Evolutionary conservation across 2,888 invertebrate species (phyloP).

Genomic region (Eupithecia centaureata): DNA sequence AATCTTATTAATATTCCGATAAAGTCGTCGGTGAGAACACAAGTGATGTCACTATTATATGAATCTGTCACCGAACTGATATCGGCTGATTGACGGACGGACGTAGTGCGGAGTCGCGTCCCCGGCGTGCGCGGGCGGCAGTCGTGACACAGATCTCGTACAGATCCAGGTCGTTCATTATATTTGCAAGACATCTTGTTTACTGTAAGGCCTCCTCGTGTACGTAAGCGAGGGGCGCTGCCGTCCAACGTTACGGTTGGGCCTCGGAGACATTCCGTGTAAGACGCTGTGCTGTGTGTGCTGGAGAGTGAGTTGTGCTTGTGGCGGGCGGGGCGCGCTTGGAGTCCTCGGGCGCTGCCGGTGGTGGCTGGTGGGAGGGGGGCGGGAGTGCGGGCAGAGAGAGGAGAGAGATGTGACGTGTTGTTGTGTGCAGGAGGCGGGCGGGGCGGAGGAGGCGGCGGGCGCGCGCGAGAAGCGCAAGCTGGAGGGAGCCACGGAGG

Average conservation of each 20-base stretch:
- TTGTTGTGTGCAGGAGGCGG: conserved; percentile 71
- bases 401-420: conserved; percentile 45
- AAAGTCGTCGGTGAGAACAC: background rate
- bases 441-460: conserved; percentile 49
- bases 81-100: background rate
- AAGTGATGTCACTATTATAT: background rate
- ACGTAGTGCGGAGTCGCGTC: background rate
- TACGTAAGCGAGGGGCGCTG: background rate
- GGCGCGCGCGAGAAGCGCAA: conserved; percentile 88
- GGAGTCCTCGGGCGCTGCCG: conserved; percentile 20
- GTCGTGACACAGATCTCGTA: background rate
- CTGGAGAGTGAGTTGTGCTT: background rate
- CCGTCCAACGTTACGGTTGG: background rate
- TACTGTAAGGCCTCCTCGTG: too few relatives aligned
- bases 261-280: too few relatives aligned
- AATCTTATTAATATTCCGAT: background rate
- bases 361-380: conserved; percentile 40
- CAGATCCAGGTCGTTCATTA: background rate
- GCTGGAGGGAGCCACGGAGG: conserved; percentile 85
- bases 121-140: background rate
- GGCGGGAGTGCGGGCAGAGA: conserved; percentile 42
- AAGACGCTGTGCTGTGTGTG: too few relatives aligned
- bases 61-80: background rate
- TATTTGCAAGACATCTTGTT: background rate
- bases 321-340: conserved; percentile 15